Evolutionary conservation across 2,113 vertebrate genomes (phyloP).

Genomic region (Passerina amoena): DNA sequence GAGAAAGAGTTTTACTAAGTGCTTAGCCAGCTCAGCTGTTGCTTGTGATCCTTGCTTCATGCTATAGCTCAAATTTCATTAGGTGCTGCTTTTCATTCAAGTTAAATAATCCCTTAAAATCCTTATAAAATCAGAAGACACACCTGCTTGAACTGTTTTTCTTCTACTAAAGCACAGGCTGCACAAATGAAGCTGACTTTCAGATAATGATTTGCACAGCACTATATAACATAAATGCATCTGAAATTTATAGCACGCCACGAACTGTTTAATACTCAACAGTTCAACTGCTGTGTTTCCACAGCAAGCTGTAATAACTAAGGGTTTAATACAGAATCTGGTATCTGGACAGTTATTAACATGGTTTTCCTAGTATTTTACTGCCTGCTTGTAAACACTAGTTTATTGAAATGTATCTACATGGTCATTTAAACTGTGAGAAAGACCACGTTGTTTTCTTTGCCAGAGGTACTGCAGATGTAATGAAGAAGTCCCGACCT

Average conservation of each 20-base stretch:
- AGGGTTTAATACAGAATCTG: slow-evolving; percentile 44
- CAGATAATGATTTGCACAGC: slow-evolving; percentile 50
- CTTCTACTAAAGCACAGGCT: not conserved
- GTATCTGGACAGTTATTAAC: slow-evolving; percentile 57
- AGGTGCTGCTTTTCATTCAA: slow-evolving; percentile 8
- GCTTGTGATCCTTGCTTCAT: slow-evolving; percentile 15
- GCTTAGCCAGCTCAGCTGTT: not conserved
- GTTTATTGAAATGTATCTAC: slow-evolving; percentile 45
- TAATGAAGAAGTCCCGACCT: not conserved
- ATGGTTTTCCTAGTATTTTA: slow-evolving; percentile 50
- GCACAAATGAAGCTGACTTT: slow-evolving; percentile 36
- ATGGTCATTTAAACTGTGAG: slow-evolving; percentile 14
- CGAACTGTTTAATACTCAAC: slow-evolving; percentile 17
- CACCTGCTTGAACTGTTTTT: slow-evolving; percentile 32
- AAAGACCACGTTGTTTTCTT: not conserved
- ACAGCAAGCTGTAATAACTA: slow-evolving; percentile 24
- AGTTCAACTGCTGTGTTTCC: slow-evolving; percentile 38
- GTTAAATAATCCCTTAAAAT: slow-evolving; percentile 42
- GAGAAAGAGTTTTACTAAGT: slow-evolving; percentile 16
- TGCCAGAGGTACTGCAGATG: not conserved
- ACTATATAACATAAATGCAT: not conserved
- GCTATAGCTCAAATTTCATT: slow-evolving; percentile 34
- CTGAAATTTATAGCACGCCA: slow-evolving; percentile 54
- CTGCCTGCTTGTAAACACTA: slow-evolving; percentile 39
- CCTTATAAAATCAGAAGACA: slow-evolving; percentile 13